Conservation (phyloP, 2,113 vertebrate genomes). For the Mus spicilegus region DNA sequence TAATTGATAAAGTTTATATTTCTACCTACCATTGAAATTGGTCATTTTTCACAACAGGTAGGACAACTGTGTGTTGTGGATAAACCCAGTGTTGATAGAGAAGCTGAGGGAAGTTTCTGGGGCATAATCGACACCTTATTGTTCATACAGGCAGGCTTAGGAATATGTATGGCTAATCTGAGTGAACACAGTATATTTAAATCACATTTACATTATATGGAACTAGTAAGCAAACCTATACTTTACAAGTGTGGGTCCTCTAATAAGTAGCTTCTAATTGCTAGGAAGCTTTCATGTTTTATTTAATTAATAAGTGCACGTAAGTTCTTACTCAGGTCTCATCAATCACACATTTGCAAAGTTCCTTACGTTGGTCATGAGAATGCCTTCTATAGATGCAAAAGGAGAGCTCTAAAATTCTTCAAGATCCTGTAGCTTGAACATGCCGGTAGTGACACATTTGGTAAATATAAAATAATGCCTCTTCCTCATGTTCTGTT, state of each 20-base stretch:
- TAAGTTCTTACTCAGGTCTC: background rate
- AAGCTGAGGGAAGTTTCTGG: background rate
- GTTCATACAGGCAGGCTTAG: background rate
- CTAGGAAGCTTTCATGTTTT: background rate
- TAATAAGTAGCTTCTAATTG: background rate
- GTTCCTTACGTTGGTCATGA: background rate
- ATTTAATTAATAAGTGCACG: background rate
- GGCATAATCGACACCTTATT: background rate
- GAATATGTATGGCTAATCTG: background rate
- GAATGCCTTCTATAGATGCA: background rate
- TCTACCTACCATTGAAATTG: background rate
- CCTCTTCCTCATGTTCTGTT: background rate
- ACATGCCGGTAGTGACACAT: rapidly evolving
- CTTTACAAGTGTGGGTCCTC: background rate
- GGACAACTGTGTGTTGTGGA: background rate
- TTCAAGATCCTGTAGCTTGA: background rate
- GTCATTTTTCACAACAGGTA: background rate
- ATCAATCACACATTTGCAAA: background rate
- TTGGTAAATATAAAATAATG: background rate
- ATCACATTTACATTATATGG: background rate
- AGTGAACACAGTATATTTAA: background rate
- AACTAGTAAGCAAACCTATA: background rate
- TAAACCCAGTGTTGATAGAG: background rate
- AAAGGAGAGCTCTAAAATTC: background rate
- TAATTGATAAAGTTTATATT: background rate